Evolutionary conservation across 1,140 invertebrate species (phyloP), one percentile per base, ranked within the genome.

Genomic region (Diorhabda elongata): DNA sequence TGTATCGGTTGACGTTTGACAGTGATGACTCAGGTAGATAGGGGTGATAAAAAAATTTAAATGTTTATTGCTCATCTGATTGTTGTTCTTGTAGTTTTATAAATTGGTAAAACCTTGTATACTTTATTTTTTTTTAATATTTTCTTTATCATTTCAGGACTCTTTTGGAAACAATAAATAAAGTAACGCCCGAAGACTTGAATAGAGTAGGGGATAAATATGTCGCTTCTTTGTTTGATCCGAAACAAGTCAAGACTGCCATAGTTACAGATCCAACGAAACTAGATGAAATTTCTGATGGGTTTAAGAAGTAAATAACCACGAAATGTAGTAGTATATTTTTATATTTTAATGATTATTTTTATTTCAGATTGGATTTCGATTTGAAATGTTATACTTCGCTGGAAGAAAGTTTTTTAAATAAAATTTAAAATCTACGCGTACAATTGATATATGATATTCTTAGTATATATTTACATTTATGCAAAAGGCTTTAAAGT

Each of bases 231-330:
- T 78, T 95, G 47, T 90, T 91, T 75, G 82, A 90, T 76, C 79
- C 86, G 5, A 79, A 82, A 9, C 74, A 81, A 56, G 83, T 85
- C 57, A 88, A 87, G 75, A 87, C 88, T 57, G 86, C 88, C 56
- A 80, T 94, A 64, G 89, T 92, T 44, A 94, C 91, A 78, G 88
- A 92, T 79, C 88, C 91, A n/a, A 84, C 87, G 60, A 93, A 93
- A 82, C 86, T 89, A 56, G 77, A 85, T 11, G 89, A 92, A 78
- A 83, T 92, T 64, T 80, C 83, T 41, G 80, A 83, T 7, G 87
- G 85, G 56, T 90, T 96, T 74, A 85, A 86, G 77, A 83, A 84
- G 90, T 92, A 82, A 85, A 85, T 85, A 71, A 26, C 26, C 3
- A 41, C 7, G n/a, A 68, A 60, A 42, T 67, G 41, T 58, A 70